Conservation (phyloP, 2,888 invertebrate genomes). For the Caenorhabditis sp. region DNA sequence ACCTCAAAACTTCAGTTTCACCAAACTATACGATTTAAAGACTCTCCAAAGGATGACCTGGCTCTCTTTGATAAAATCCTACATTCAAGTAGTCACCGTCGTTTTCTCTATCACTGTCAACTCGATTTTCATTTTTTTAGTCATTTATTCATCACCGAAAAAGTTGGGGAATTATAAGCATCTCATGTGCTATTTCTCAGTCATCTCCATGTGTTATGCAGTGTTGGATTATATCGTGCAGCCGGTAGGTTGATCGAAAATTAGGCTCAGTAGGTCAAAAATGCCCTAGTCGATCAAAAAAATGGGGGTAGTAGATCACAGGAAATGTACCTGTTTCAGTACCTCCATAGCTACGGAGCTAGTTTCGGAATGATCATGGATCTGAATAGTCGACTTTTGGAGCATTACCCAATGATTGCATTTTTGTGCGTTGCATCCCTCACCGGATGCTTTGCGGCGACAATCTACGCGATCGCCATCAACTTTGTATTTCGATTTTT, state of each 20-base stretch:
- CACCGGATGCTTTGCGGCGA: slow-evolving; percentile 40
- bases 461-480: slow-evolving; percentile 27
- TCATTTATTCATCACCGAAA: slow-evolving; percentile 24
- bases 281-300: too few relatives aligned
- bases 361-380: slow-evolving; percentile 18
- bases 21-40: background rate
- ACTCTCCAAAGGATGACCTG: background rate
- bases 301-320: too few relatives aligned
- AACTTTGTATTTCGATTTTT: slow-evolving; percentile 50
- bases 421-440: slow-evolving; percentile 9
- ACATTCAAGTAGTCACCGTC: slow-evolving; percentile 6
- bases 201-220: slow-evolving; percentile 40
- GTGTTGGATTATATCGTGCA: slow-evolving; percentile 15
- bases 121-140: slow-evolving; percentile 33
- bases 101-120: slow-evolving; percentile 21
- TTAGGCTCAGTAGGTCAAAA: too few relatives aligned
- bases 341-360: slow-evolving; percentile 10
- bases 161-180: slow-evolving; percentile 50
- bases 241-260: too few relatives aligned
- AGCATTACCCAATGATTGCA: background rate
- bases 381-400: background rate
- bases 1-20: background rate
- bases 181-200: slow-evolving; percentile 49
- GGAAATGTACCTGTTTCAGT: too few relatives aligned
- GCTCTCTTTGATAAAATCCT: slow-evolving; percentile 7